phyloP scores from a whole-genome alignment of 2,797 vertebrate species.

The Australoheros facetus region DNA sequence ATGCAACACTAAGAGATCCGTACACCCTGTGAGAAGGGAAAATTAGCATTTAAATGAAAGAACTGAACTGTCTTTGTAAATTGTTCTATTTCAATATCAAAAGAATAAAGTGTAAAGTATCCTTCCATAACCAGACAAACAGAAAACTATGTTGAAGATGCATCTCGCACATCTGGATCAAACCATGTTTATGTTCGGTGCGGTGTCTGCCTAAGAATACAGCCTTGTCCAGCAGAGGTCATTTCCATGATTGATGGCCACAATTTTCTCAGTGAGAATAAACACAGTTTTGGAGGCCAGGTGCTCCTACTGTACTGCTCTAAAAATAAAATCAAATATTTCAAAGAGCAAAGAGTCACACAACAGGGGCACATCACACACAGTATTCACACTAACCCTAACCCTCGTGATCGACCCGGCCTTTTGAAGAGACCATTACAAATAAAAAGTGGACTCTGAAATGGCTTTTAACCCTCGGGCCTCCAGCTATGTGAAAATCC shows the following conservation, averaged over 20 bases:
- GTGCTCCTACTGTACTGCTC: slow-evolving; percentile 3
- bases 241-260: too few species aligned
- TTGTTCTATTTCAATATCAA: not conserved
- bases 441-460: slow-evolving; percentile 44
- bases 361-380: not conserved
- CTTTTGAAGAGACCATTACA: slow-evolving; percentile 48
- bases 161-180: not conserved
- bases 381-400: not conserved
- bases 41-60: not conserved
- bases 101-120: not conserved
- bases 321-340: slow-evolving; percentile 57
- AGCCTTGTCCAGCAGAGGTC: not conserved
- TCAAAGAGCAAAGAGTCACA: slow-evolving; percentile 3
- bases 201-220: not conserved
- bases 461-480: slow-evolving; percentile 40
- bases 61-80: not conserved
- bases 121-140: not conserved
- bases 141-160: not conserved
- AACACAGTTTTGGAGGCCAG: not conserved
- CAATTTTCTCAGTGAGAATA: not conserved
- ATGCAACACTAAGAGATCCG: not conserved
- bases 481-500: not conserved
- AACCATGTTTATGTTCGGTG: rapidly evolving
- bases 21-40: not conserved
- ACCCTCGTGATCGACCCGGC: not conserved